Evolutionary conservation across 2,797 vertebrate genomes (phyloP).

Genomic region (Graptemys geographica): DNA sequence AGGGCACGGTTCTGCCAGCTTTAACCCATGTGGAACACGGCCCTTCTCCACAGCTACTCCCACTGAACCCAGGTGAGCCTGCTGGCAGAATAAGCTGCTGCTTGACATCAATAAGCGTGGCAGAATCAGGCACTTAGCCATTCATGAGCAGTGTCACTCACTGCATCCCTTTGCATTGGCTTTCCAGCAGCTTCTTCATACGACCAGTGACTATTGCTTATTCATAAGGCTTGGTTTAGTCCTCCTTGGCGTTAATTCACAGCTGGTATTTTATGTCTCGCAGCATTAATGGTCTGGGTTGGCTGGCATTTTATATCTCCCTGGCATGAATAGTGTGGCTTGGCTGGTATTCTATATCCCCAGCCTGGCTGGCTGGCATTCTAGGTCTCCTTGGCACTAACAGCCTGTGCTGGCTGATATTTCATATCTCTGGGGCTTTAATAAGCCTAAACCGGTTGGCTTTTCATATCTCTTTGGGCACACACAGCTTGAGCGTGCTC

Average conservation of each 20-base stretch:
- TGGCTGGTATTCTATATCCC: background rate
- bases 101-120: background rate
- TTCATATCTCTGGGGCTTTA: background rate
- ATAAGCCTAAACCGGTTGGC: background rate
- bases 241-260: background rate
- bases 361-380: conserved; percentile 29
- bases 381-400: conserved; percentile 42
- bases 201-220: background rate
- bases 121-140: background rate
- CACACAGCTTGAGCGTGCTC: background rate
- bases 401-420: conserved; percentile 20
- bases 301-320: background rate
- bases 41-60: background rate
- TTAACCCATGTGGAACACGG: background rate
- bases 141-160: background rate
- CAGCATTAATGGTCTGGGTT: background rate
- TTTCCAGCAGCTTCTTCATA: background rate
- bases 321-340: background rate
- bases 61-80: background rate
- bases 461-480: background rate
- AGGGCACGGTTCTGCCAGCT: background rate
- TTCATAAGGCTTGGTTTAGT: background rate
- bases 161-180: background rate
- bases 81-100: background rate
- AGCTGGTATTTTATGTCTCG: background rate